Evolutionary conservation across 2,113 vertebrate species (phyloP).

Genomic region (Tragelaphus imberbis): DNA sequence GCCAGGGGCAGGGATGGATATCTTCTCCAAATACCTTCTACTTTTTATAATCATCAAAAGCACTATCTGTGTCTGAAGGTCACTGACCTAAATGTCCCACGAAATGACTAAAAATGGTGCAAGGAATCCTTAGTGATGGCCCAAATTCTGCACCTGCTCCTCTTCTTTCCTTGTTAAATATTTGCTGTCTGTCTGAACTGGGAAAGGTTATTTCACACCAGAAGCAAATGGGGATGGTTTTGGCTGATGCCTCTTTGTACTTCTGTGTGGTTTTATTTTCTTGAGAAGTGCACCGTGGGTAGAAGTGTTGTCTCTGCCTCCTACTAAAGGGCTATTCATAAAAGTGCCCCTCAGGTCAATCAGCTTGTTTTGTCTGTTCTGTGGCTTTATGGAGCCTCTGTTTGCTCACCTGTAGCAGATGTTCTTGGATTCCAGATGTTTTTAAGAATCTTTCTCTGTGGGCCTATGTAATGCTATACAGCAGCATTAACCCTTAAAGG

Average conservation of each 20-base stretch:
- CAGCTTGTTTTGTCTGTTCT: slow-evolving; percentile 15
- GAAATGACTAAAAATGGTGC: background rate
- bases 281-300: background rate
- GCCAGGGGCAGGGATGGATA: background rate
- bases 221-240: slow-evolving; percentile 24
- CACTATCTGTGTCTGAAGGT: slow-evolving; percentile 21
- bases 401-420: slow-evolving; percentile 68
- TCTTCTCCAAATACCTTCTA: background rate
- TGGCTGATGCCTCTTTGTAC: background rate
- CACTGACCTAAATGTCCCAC: slow-evolving; percentile 27
- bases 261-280: slow-evolving; percentile 39
- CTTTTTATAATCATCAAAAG: slow-evolving; percentile 52
- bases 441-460: slow-evolving; percentile 17
- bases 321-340: slow-evolving; percentile 17
- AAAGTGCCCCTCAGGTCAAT: background rate
- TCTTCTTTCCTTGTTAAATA: slow-evolving; percentile 72
- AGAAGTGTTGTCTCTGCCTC: background rate
- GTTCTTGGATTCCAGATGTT: slow-evolving; percentile 50
- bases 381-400: slow-evolving; percentile 48
- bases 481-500: slow-evolving; percentile 34
- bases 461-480: background rate
- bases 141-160: slow-evolving; percentile 66
- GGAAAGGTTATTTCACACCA: slow-evolving; percentile 53
- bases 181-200: slow-evolving; percentile 80
- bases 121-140: background rate